Percentiles rank a stretch among this genome's conserved stretches.
phyloP scores from a whole-genome alignment of 1,140 invertebrate species.

The Nomia melanderi region DNA sequence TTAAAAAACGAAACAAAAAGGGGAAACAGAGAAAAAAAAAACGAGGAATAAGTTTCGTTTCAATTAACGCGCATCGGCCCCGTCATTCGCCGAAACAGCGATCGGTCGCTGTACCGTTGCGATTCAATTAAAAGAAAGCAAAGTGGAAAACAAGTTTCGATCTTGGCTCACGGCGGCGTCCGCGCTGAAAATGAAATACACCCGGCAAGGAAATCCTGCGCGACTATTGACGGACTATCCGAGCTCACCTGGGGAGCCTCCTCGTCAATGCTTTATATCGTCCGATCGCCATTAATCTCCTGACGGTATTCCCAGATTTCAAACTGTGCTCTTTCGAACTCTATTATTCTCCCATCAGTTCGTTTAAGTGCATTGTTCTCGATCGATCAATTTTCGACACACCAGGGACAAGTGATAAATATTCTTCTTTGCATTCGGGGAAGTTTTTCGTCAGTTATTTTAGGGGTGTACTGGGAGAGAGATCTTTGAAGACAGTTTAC shows the following conservation, averaged over 20 bases:
- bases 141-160: constrained; percentile 53
- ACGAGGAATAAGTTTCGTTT: constrained; percentile 28
- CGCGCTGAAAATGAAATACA: constrained; percentile 15
- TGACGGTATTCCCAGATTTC: background rate
- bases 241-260: background rate
- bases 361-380: no score
- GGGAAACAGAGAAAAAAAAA: background rate
- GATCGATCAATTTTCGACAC: no score
- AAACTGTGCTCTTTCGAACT: no score
- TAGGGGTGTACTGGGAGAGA: no score
- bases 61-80: constrained; percentile 45
- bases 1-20: background rate
- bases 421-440: no score
- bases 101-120: constrained; percentile 43
- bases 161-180: constrained; percentile 27
- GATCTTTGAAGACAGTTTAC: no score
- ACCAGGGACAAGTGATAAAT: no score
- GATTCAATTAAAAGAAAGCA: constrained; percentile 55
- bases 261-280: constrained; percentile 20
- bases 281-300: background rate
- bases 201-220: background rate
- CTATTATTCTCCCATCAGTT: no score
- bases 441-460: no score
- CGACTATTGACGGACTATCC: background rate
- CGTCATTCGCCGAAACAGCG: constrained; percentile 46